A percentile compares a stretch with the other conserved stretches of the same genome.
These are phyloP conservation scores for Acanthosepion esculentum DNA, from an alignment of 2,888 invertebrate genomes.

Conservation along the genomic window DNA sequence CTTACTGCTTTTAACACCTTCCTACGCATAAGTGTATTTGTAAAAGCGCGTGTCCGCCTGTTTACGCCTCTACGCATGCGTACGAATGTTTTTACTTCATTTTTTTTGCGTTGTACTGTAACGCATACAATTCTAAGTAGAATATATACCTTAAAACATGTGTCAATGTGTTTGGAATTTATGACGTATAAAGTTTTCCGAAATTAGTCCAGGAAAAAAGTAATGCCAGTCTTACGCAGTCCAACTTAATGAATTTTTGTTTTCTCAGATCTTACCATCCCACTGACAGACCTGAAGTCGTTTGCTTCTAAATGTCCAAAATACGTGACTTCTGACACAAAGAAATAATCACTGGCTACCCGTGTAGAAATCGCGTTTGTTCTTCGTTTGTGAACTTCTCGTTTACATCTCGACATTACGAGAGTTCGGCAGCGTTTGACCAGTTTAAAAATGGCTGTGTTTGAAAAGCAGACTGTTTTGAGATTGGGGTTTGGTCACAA, in stretches of 20 bases:
- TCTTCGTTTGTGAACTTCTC: background rate
- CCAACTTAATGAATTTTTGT: background rate
- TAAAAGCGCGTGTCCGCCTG: background rate
- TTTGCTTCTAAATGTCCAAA: background rate
- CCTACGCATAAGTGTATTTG: no score
- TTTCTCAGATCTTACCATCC: background rate
- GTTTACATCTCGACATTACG: background rate
- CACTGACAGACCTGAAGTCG: background rate
- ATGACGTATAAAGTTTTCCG: background rate
- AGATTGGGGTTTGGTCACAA: background rate
- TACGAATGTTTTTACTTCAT: background rate
- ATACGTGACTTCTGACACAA: conserved; percentile 5
- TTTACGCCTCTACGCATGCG: background rate
- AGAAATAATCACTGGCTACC: background rate
- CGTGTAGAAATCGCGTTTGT: conserved; percentile 15
- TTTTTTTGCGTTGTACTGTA: no score
- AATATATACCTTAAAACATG: background rate
- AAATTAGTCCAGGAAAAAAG: background rate
- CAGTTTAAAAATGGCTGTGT: background rate
- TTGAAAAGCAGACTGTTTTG: background rate
- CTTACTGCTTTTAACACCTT: no score
- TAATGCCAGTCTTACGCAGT: background rate
- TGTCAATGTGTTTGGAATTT: background rate
- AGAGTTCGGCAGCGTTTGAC: background rate
- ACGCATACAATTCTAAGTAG: background rate